Evolutionary conservation across 2,888 invertebrate species (phyloP).

Genomic region (Notocelia uddmanniana): DNA sequence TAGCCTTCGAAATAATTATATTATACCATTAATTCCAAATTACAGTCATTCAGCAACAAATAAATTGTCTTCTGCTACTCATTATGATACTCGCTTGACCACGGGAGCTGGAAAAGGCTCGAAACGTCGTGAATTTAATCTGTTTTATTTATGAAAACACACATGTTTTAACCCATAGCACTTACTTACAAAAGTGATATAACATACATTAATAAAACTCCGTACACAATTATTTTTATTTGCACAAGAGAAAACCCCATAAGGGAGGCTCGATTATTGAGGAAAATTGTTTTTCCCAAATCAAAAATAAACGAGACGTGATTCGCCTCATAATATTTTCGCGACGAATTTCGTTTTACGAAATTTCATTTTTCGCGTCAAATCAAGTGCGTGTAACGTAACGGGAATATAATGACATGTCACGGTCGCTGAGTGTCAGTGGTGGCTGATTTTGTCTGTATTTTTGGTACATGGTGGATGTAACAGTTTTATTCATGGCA

Average conservation of each 20-base stretch:
- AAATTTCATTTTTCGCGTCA: constrained; percentile 28
- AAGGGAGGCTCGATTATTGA: constrained; percentile 10
- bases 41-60: too few relatives aligned
- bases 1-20: too few relatives aligned
- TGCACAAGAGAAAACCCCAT: neutral
- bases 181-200: neutral
- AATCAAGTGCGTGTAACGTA: constrained; percentile 20
- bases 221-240: constrained; percentile 9
- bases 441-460: constrained; percentile 1
- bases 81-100: too few relatives aligned
- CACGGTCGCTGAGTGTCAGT: neutral
- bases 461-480: neutral
- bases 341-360: constrained; percentile 19
- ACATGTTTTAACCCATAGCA: too few relatives aligned
- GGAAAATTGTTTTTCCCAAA: constrained; percentile 33
- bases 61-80: too few relatives aligned
- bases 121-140: too few relatives aligned
- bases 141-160: too few relatives aligned
- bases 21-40: too few relatives aligned
- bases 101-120: too few relatives aligned
- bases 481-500: neutral
- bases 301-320: constrained; percentile 36
- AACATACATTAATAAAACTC: neutral
- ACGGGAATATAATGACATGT: constrained; percentile 21
- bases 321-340: constrained; percentile 32